phyloP scores from a whole-genome alignment of 2,113 vertebrate species.

The Apodemus speciosus region DNA sequence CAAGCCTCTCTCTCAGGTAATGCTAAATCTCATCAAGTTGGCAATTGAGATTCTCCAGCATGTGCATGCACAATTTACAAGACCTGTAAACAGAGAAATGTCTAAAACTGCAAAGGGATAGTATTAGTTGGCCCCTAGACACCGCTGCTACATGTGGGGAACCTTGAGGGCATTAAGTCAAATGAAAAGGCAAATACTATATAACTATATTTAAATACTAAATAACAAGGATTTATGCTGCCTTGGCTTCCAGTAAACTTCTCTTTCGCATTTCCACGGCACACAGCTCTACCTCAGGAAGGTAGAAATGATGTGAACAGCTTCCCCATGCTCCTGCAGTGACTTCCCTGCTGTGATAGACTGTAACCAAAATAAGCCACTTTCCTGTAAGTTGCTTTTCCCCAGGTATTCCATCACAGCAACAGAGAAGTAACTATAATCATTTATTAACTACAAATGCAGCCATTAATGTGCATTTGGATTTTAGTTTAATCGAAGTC shows the following conservation, averaged over 20 bases:
- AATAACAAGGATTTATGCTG: background rate
- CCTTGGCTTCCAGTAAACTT: background rate
- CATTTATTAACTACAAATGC: background rate
- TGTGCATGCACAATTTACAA: fast-evolving
- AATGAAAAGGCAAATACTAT: background rate
- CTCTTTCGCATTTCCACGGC: background rate
- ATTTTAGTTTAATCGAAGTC: background rate
- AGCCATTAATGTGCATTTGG: background rate
- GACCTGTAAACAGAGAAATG: background rate
- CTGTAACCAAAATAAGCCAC: background rate
- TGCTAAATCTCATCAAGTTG: background rate
- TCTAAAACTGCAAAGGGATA: background rate
- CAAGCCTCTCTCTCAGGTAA: background rate
- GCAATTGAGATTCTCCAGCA: background rate
- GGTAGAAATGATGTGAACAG: background rate
- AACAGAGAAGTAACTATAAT: background rate
- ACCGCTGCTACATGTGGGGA: background rate
- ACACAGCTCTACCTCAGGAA: background rate
- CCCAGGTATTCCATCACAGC: background rate
- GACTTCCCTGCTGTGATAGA: background rate
- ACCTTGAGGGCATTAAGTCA: background rate
- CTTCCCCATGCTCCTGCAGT: background rate
- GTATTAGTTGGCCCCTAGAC: background rate
- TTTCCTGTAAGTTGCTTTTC: background rate
- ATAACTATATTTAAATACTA: too few relatives aligned